These are phyloP conservation scores for Spodoptera littoralis DNA, from an alignment of 2,888 invertebrate species.

Conservation along the genomic window DNA sequence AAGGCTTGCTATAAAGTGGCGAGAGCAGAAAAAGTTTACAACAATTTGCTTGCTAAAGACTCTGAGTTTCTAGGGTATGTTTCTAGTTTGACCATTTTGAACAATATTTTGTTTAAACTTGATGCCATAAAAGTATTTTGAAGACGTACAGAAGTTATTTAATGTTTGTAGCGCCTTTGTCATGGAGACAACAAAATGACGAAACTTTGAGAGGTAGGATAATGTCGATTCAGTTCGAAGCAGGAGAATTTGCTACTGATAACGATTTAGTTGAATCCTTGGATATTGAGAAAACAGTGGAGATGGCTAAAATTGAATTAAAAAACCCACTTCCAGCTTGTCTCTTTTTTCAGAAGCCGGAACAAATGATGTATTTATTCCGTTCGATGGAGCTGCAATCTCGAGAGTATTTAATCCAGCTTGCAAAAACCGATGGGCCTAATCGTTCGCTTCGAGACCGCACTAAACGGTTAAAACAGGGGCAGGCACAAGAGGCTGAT, in stretches of 20 bases:
- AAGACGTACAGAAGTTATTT: constrained; percentile 82
- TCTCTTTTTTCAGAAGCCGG: constrained; percentile 75
- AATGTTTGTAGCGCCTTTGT: constrained; percentile 80
- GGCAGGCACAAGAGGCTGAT: constrained; percentile 78
- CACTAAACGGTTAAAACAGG: constrained; percentile 74
- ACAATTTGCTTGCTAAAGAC: constrained; percentile 74
- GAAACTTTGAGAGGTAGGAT: constrained; percentile 73
- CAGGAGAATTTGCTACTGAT: constrained; percentile 77
- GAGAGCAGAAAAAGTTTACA: constrained; percentile 74
- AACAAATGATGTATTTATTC: constrained; percentile 81
- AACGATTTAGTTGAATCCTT: constrained; percentile 80
- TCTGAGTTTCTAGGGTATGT: constrained; percentile 77
- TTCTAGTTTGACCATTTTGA: constrained; percentile 74
- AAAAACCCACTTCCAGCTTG: constrained; percentile 70
- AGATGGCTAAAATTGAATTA: constrained; percentile 76
- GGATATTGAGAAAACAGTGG: constrained; percentile 82
- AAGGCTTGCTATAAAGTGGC: constrained; percentile 77
- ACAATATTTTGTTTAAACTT: constrained; percentile 81
- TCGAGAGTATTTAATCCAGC: constrained; percentile 81
- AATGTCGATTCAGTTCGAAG: constrained; percentile 80
- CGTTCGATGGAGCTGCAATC: constrained; percentile 84
- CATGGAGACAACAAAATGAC: constrained; percentile 80
- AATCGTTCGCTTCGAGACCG: constrained; percentile 73
- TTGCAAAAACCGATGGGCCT: constrained; percentile 78
- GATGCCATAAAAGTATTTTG: constrained; percentile 78